These are phyloP conservation scores for Caenorhabditis afra DNA, from an alignment of 2,888 invertebrate species.

Conservation along the genomic window DNA sequence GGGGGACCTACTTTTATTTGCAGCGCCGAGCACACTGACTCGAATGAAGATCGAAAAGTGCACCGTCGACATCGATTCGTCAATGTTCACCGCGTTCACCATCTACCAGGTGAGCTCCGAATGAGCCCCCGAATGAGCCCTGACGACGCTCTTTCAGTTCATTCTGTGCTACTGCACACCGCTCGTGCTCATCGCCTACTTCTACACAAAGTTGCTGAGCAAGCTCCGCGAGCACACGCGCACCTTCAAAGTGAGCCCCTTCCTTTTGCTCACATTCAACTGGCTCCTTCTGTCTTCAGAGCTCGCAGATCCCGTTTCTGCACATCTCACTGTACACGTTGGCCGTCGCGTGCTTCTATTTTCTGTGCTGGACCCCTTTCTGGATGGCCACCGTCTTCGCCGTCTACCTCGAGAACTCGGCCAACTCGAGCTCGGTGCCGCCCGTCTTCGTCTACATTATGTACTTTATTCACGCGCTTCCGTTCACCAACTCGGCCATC, in stretches of 20 bases:
- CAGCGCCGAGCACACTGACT: slow-evolving; percentile 72
- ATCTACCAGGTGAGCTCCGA: slow-evolving; percentile 59
- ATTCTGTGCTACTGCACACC: slow-evolving; percentile 78
- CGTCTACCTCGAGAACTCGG: slow-evolving; percentile 77
- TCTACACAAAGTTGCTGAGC: slow-evolving; percentile 75
- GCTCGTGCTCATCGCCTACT: slow-evolving; percentile 77
- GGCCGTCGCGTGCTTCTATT: slow-evolving; percentile 79
- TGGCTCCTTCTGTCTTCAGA: slow-evolving; percentile 60
- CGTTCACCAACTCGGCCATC: slow-evolving; percentile 79
- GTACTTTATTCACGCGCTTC: slow-evolving; percentile 80
- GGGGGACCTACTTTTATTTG: slow-evolving; percentile 1
- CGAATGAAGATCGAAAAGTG: slow-evolving; percentile 79
- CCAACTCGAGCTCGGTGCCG: slow-evolving; percentile 63
- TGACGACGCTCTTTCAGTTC: slow-evolving; percentile 61
- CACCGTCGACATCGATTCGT: slow-evolving; percentile 74
- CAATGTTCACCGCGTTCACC: slow-evolving; percentile 72
- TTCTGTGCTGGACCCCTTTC: slow-evolving; percentile 79
- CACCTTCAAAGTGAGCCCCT: slow-evolving; percentile 72
- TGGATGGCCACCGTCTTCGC: slow-evolving; percentile 79
- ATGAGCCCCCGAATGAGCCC: background rate
- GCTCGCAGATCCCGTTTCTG: slow-evolving; percentile 78
- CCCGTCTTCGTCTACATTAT: slow-evolving; percentile 78
- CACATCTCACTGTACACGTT: slow-evolving; percentile 79
- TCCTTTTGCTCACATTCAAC: slow-evolving; percentile 1
- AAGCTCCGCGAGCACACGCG: slow-evolving; percentile 77